A percentile compares a stretch with the other conserved stretches of the same genome.
Evolutionary conservation across 2,888 invertebrate species (phyloP).

Genomic region (Calephelis perditalis): DNA sequence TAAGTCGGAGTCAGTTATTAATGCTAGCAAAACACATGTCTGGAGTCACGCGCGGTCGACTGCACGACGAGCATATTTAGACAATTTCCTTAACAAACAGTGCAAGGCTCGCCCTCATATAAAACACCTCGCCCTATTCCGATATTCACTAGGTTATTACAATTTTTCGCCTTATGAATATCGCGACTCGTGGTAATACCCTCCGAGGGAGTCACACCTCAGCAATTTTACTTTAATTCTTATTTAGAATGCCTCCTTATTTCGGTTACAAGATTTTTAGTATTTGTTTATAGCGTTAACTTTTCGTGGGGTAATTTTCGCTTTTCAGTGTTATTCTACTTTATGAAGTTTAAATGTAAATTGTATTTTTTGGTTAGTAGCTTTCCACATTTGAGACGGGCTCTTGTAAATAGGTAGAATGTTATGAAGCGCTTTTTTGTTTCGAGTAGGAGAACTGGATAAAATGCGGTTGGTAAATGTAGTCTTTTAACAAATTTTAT

Average conservation of each 20-base stretch:
- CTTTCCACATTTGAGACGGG: no score
- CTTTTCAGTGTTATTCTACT: conserved; percentile 58
- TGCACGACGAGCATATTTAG: conserved; percentile 56
- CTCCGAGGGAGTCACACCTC: conserved; percentile 69
- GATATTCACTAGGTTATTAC: conserved; percentile 72
- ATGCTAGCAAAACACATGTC: conserved; percentile 14
- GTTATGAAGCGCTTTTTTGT: no score
- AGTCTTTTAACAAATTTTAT: no score
- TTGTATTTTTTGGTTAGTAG: conserved; percentile 26
- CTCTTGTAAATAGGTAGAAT: no score
- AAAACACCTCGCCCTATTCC: conserved; percentile 56
- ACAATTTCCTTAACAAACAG: conserved; percentile 68
- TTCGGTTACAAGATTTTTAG: conserved; percentile 76
- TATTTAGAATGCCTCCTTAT: conserved; percentile 75
- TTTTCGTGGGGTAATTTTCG: conserved; percentile 64
- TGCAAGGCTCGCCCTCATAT: conserved; percentile 53
- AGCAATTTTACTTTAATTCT: conserved; percentile 76
- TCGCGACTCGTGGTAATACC: conserved; percentile 56
- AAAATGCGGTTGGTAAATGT: no score
- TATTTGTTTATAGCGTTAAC: conserved; percentile 73
- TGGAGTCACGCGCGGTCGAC: conserved; percentile 25
- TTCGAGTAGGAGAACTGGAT: no score
- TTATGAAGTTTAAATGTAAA: conserved; percentile 35
- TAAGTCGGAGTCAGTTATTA: background rate
- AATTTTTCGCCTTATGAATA: conserved; percentile 79